phyloP scores from a whole-genome alignment of 1,140 invertebrate genomes.

The Papilio polyxenes region DNA sequence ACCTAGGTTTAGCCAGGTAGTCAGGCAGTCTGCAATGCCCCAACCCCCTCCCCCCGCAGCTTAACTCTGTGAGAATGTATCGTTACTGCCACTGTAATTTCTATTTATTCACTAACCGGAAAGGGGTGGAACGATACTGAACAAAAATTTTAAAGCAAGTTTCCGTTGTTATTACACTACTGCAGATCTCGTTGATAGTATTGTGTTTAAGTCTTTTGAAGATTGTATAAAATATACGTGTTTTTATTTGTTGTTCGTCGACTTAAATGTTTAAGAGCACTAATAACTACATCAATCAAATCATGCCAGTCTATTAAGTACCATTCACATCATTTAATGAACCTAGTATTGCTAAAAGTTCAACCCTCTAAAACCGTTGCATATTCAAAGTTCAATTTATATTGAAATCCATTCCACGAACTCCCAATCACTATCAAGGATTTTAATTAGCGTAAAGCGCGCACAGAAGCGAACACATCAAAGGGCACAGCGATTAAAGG shows the following conservation, averaged over 20 bases:
- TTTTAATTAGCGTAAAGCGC: slow-evolving; percentile 33
- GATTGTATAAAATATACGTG: not conserved
- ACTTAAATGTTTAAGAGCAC: not conserved
- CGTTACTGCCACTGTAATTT: slow-evolving; percentile 35
- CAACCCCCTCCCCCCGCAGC: slow-evolving; percentile 45
- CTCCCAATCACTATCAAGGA: slow-evolving; percentile 3
- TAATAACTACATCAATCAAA: slow-evolving; percentile 16
- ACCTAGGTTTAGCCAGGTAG: slow-evolving; percentile 67
- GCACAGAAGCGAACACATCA: slow-evolving; percentile 23
- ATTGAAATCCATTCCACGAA: slow-evolving; percentile 31
- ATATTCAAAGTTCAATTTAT: slow-evolving; percentile 23
- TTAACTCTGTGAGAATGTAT: slow-evolving; percentile 45
- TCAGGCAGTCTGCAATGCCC: slow-evolving; percentile 43
- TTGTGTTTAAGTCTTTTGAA: not conserved
- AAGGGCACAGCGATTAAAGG: slow-evolving; percentile 12
- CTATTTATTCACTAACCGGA: slow-evolving; percentile 30
- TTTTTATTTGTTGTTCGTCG: too few species aligned
- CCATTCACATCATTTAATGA: not conserved
- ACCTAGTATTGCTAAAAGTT: slow-evolving; percentile 17
- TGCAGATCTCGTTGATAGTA: not conserved
- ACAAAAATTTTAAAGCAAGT: slow-evolving; percentile 18
- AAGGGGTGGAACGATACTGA: slow-evolving; percentile 11
- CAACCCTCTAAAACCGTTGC: slow-evolving; percentile 31
- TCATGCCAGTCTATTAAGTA: slow-evolving; percentile 2
- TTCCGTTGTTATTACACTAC: not conserved